These are phyloP conservation scores for Homalodisca vitripennis DNA, from an alignment of 1,140 invertebrate species.

Conservation along the genomic window DNA sequence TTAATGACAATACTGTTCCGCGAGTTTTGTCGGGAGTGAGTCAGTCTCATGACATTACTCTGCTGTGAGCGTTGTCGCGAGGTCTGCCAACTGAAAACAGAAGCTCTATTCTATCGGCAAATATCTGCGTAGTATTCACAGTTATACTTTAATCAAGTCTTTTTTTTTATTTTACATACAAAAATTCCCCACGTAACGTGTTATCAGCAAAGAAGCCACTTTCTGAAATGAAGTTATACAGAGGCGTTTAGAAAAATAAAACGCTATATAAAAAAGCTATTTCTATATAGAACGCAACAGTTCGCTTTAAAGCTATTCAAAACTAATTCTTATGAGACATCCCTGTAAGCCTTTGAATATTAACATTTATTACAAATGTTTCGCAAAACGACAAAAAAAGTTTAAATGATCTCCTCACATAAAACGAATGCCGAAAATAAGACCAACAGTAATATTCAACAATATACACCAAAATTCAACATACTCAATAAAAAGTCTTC, in stretches of 20 bases:
- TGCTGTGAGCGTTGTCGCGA: too few species aligned
- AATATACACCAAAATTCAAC: constrained; percentile 9
- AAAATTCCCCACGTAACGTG: not conserved
- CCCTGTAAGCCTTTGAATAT: constrained; percentile 19
- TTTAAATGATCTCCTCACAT: not conserved
- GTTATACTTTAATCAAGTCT: not conserved
- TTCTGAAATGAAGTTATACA: constrained; percentile 11
- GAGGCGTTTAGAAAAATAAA: constrained; percentile 16
- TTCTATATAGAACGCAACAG: constrained; percentile 14
- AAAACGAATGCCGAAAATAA: not conserved
- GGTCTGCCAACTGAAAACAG: not conserved
- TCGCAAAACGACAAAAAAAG: not conserved
- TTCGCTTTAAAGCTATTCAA: constrained; percentile 14
- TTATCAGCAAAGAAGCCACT: constrained; percentile 11
- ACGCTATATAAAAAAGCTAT: constrained; percentile 19
- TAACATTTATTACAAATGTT: constrained; percentile 7
- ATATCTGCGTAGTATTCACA: too few species aligned
- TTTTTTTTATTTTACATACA: not conserved
- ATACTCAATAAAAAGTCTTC: constrained; percentile 8
- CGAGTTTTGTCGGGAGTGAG: too few species aligned
- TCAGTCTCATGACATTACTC: too few species aligned
- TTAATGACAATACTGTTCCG: too few species aligned
- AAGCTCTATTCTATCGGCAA: constrained; percentile 3
- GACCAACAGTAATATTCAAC: not conserved
- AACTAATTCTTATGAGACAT: constrained; percentile 20